Conservation (phyloP, 1,140 invertebrate species). For the Cryptotermes secundus region DNA sequence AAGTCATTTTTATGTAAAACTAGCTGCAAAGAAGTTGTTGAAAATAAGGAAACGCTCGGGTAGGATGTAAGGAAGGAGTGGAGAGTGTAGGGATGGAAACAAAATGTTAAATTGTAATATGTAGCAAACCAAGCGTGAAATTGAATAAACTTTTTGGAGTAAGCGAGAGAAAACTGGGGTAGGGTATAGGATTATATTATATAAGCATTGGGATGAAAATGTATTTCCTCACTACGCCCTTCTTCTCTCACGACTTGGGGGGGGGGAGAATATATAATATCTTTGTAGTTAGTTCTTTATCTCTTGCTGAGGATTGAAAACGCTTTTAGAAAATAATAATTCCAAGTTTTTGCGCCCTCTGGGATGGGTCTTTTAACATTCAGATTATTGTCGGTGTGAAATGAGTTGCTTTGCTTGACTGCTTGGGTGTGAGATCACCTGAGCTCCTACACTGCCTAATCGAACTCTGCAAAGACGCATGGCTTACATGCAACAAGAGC, state of each 20-base stretch:
- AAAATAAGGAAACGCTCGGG: background rate
- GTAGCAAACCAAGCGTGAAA: constrained; percentile 39
- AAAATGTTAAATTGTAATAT: constrained; percentile 40
- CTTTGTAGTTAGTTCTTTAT: constrained; percentile 25
- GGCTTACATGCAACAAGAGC: too few species aligned
- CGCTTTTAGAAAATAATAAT: constrained; percentile 18
- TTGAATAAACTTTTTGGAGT: constrained; percentile 38
- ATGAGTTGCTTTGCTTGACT: constrained; percentile 24
- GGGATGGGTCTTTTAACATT: constrained; percentile 29
- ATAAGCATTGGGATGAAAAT: constrained; percentile 28
- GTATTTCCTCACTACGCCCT: constrained; percentile 14
- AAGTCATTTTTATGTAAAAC: constrained; percentile 30
- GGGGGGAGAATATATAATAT: constrained; percentile 20
- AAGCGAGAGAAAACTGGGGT: constrained; percentile 20
- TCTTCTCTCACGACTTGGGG: background rate
- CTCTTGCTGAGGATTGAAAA: constrained; percentile 25
- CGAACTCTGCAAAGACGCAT: too few species aligned
- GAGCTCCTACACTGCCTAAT: constrained; percentile 17
- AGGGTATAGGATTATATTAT: constrained; percentile 23
- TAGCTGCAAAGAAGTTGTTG: constrained; percentile 11
- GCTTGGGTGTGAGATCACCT: background rate
- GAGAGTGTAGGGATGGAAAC: constrained; percentile 2
- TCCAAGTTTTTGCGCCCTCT: constrained; percentile 22
- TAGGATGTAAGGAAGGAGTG: background rate
- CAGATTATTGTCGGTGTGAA: constrained; percentile 30